Evolutionary conservation across 2,888 invertebrate species (phyloP).

Genomic region (Allophyes oxyacanthae): DNA sequence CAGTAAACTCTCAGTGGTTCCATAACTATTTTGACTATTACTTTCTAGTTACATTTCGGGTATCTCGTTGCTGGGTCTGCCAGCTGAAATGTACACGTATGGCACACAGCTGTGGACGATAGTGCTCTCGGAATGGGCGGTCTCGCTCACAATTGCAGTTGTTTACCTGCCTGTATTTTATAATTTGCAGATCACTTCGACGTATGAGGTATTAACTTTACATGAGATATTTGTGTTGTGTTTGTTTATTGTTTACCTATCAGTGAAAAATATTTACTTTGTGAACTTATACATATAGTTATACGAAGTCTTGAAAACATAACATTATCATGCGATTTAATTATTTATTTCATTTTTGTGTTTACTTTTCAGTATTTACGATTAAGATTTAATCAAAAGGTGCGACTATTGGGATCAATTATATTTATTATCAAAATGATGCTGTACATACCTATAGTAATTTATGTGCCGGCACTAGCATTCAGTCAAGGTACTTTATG

Average conservation of each 20-base stretch:
- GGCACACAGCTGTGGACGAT: constrained; percentile 93
- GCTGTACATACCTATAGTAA: constrained; percentile 94
- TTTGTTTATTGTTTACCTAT: constrained; percentile 1
- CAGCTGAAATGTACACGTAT: constrained; percentile 93
- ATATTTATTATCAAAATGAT: constrained; percentile 93
- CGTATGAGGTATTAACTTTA: constrained; percentile 90
- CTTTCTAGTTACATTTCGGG: constrained; percentile 92
- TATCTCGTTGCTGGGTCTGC: constrained; percentile 92
- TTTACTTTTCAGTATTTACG: constrained; percentile 90
- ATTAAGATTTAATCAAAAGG: constrained; percentile 91
- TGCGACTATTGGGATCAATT: constrained; percentile 91
- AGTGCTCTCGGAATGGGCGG: constrained; percentile 90
- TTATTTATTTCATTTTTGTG: constrained; percentile 18
- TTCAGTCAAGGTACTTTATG: constrained; percentile 92
- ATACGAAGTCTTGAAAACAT: constrained; percentile 2
- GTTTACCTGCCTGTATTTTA: constrained; percentile 93
- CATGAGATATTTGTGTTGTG: constrained; percentile 5
- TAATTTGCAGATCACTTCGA: constrained; percentile 92
- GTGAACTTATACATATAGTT: not conserved
- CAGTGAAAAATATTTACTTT: constrained; percentile 1
- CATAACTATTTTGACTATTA: constrained; percentile 15
- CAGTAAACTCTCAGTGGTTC: constrained; percentile 4
- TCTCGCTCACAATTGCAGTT: constrained; percentile 91
- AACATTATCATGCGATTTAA: constrained; percentile 1
- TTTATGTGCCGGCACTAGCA: constrained; percentile 96